phyloP scores from a whole-genome alignment of 1,140 invertebrate species.

The Drosophila oshimai region DNA sequence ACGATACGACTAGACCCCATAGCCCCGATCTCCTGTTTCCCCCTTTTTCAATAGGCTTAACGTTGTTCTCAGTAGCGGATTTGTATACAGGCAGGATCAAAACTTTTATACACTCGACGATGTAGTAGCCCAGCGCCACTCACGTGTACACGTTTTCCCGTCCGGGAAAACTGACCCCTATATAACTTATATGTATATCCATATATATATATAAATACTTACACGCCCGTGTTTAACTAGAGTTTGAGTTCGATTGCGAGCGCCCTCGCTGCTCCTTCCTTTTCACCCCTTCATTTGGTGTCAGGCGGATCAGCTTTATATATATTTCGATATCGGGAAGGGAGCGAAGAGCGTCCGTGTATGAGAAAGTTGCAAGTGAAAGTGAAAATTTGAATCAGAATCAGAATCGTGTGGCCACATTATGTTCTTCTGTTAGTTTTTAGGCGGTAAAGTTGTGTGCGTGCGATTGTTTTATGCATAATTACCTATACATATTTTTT shows the following conservation, averaged over 20 bases:
- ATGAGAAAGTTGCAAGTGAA: background rate
- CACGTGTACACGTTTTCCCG: background rate
- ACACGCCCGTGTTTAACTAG: background rate
- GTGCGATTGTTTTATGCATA: slow-evolving; percentile 33
- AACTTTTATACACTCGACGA: slow-evolving; percentile 16
- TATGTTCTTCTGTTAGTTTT: slow-evolving; percentile 4
- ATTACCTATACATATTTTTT: slow-evolving; percentile 8
- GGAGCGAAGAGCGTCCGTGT: background rate
- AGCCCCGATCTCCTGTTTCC: background rate
- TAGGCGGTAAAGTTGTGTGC: slow-evolving; percentile 18
- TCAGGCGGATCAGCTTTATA: slow-evolving; percentile 22
- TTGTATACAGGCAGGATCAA: slow-evolving; percentile 1
- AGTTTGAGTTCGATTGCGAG: slow-evolving; percentile 2
- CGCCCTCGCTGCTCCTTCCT: background rate
- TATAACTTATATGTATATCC: slow-evolving; percentile 9
- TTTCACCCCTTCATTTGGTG: background rate
- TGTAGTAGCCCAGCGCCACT: slow-evolving; percentile 13
- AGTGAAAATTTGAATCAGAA: background rate
- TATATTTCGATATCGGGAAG: background rate
- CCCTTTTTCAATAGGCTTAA: background rate
- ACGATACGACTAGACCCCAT: slow-evolving; percentile 8
- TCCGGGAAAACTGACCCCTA: background rate
- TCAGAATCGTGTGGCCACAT: slow-evolving; percentile 11
- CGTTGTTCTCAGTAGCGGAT: slow-evolving; percentile 17
- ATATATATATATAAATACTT: background rate